Evolutionary conservation across 2,888 invertebrate genomes (phyloP).

Genomic region (Penaeus monodon): DNA sequence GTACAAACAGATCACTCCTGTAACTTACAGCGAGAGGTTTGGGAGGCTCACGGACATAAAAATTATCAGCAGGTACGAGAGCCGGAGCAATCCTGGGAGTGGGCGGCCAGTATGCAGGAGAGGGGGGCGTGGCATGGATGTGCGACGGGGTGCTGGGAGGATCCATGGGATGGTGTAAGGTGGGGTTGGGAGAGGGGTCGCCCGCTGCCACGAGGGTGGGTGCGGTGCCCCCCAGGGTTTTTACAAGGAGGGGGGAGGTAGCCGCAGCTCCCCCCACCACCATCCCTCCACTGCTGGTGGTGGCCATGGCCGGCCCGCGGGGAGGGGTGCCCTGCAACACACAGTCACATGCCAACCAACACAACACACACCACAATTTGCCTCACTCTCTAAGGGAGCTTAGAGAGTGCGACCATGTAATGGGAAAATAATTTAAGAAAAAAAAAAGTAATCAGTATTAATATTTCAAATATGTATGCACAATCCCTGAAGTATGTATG

Average conservation of each 20-base stretch:
- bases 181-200: slow-evolving; percentile 62
- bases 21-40: slow-evolving; percentile 64
- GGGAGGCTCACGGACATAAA: slow-evolving; percentile 62
- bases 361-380: slow-evolving; percentile 46
- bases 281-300: slow-evolving; percentile 49
- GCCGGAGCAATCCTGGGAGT: slow-evolving; percentile 59
- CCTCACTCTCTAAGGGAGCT: slow-evolving; percentile 20
- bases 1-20: slow-evolving; percentile 1
- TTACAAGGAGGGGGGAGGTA: slow-evolving; percentile 59
- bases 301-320: slow-evolving; percentile 53
- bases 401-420: slow-evolving; percentile 19
- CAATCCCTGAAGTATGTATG: slow-evolving; percentile 16
- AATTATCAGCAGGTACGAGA: slow-evolving; percentile 62
- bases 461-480: slow-evolving; percentile 29
- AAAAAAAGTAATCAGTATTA: slow-evolving; percentile 35
- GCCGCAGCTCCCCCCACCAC: slow-evolving; percentile 55
- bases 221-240: slow-evolving; percentile 52
- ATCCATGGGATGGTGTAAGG: slow-evolving; percentile 55
- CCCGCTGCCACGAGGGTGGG: slow-evolving; percentile 52
- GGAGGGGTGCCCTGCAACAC: slow-evolving; percentile 63
- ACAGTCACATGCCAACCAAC: slow-evolving; percentile 61
- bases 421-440: background rate
- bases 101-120: slow-evolving; percentile 61
- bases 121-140: slow-evolving; percentile 58
- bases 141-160: slow-evolving; percentile 58